phyloP scores from a whole-genome alignment of 2,797 vertebrate species.

The Lutjanus campechanus region DNA sequence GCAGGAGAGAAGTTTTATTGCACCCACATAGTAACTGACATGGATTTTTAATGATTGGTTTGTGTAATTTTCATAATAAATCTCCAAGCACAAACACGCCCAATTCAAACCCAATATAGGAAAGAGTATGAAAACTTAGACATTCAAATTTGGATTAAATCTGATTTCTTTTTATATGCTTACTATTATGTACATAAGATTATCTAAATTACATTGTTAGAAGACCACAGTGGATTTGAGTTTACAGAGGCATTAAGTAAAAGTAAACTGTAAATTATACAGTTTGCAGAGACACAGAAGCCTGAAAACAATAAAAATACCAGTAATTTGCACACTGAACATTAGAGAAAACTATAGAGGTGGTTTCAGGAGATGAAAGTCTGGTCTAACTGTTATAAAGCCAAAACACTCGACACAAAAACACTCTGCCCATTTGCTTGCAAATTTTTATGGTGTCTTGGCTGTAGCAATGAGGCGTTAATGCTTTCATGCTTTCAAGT shows the following conservation, averaged over 20 bases:
- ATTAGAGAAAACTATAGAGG: background rate
- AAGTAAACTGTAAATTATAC: background rate
- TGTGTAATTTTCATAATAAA: no score
- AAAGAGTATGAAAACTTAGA: no score
- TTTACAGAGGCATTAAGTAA: background rate
- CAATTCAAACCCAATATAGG: no score
- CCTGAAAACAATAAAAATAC: background rate
- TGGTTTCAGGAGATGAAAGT: background rate
- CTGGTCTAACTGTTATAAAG: background rate
- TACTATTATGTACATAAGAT: no score
- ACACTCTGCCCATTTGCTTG: background rate
- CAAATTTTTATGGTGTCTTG: slow-evolving; percentile 5
- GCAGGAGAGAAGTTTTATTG: no score
- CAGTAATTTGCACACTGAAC: background rate
- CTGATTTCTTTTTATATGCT: no score
- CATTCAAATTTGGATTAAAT: no score
- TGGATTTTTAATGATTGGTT: no score
- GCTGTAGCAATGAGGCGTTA: background rate
- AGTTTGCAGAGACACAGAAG: background rate
- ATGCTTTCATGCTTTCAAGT: background rate
- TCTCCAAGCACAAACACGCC: no score
- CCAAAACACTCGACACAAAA: background rate
- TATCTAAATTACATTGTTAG: no score
- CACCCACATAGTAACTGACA: no score
- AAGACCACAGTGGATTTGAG: no score